These are phyloP conservation scores for Oncopodura yosiiana DNA, from an alignment of 1,140 invertebrate species.

Conservation along the genomic window DNA sequence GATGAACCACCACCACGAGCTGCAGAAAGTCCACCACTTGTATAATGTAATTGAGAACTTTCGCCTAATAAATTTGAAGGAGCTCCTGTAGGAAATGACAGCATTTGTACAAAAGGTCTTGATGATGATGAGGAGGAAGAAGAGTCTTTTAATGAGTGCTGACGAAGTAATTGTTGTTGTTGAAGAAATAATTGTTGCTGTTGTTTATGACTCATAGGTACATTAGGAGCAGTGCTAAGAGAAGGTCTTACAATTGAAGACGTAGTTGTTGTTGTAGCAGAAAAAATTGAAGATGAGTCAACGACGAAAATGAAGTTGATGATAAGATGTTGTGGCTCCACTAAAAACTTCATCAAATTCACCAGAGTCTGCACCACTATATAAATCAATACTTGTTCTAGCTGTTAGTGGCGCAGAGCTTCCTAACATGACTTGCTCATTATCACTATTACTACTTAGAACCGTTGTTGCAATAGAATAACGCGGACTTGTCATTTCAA, in stretches of 20 bases:
- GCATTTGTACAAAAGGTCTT: background rate
- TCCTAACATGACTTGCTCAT: background rate
- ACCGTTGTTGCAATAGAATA: slow-evolving; percentile 24
- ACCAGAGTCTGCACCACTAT: background rate
- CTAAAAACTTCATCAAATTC: slow-evolving; percentile 8
- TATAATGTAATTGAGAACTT: too few species aligned
- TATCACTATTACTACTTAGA: slow-evolving; percentile 23
- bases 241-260: background rate
- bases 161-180: slow-evolving; percentile 42
- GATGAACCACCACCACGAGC: background rate
- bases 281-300: slow-evolving; percentile 37
- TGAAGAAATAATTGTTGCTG: slow-evolving; percentile 38
- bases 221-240: background rate
- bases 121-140: slow-evolving; percentile 17
- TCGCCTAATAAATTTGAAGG: too few species aligned
- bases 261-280: background rate
- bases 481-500: slow-evolving; percentile 14
- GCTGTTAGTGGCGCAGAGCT: background rate
- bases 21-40: too few species aligned
- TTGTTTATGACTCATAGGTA: background rate
- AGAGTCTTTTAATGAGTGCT: slow-evolving; percentile 34
- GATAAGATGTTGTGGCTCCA: too few species aligned
- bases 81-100: background rate
- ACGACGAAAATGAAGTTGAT: slow-evolving; percentile 34
- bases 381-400: background rate